Evolutionary conservation across 1,140 invertebrate genomes (phyloP).

Genomic region (Drosophila repletoides): DNA sequence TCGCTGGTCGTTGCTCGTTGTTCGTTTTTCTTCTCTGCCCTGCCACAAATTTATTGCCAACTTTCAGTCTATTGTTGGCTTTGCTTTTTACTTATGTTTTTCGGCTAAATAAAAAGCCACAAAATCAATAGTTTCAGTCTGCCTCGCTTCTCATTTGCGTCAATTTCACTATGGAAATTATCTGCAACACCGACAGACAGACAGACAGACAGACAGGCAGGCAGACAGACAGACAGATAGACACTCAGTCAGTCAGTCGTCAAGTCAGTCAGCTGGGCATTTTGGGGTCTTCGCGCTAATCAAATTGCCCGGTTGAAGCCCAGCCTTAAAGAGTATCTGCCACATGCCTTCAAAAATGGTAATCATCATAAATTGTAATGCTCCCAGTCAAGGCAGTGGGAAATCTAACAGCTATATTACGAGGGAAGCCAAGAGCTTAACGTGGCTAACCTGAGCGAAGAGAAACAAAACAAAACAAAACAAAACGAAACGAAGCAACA

Average conservation of each 20-base stretch:
- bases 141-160: constrained; percentile 60
- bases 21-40: constrained; percentile 10
- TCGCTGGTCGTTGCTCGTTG: too few relatives aligned
- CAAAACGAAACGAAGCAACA: constrained; percentile 14
- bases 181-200: constrained; percentile 8
- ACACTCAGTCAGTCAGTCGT: constrained; percentile 24
- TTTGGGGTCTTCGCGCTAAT: constrained; percentile 57
- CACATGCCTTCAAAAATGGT: constrained; percentile 42
- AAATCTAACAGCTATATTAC: constrained; percentile 46
- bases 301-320: constrained; percentile 50
- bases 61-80: constrained; percentile 15
- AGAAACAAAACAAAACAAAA: constrained; percentile 9
- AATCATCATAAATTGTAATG: constrained; percentile 79
- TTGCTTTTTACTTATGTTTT: constrained; percentile 29
- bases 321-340: too few relatives aligned
- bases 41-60: constrained; percentile 34
- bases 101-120: constrained; percentile 47
- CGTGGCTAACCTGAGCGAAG: constrained; percentile 12
- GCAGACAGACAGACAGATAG: too few relatives aligned
- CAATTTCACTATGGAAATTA: constrained; percentile 66
- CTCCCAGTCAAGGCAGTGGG: constrained; percentile 43
- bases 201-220: constrained; percentile 14
- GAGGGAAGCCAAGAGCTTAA: constrained; percentile 3
- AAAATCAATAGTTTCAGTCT: constrained; percentile 56
- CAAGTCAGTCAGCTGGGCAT: constrained; percentile 11